These are phyloP conservation scores for Selene dorsalis DNA, from an alignment of 2,797 vertebrate genomes.

Conservation along the genomic window DNA sequence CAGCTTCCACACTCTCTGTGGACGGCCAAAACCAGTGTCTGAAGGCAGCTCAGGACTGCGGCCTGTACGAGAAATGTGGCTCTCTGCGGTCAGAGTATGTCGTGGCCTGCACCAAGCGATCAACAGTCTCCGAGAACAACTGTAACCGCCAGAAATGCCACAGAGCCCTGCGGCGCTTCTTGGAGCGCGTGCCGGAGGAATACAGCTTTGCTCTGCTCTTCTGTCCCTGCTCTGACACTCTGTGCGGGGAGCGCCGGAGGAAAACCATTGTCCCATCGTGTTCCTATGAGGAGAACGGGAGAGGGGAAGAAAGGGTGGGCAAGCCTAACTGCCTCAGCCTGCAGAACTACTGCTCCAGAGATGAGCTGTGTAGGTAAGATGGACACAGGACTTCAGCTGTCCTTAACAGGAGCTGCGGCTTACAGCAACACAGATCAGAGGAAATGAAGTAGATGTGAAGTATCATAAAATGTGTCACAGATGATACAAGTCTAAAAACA, in stretches of 20 bases:
- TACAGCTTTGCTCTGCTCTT: conserved; percentile 93
- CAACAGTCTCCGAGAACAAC: conserved; percentile 75
- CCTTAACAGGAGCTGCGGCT: not conserved
- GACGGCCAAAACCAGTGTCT: conserved; percentile 91
- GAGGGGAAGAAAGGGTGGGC: conserved; percentile 80
- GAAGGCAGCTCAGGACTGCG: conserved; percentile 91
- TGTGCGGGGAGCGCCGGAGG: conserved; percentile 92
- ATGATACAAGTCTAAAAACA: conserved; percentile 7
- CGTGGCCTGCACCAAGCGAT: conserved; percentile 87
- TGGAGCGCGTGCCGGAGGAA: conserved; percentile 91
- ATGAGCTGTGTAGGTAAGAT: conserved; percentile 92
- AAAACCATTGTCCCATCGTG: conserved; percentile 96
- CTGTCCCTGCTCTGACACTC: conserved; percentile 90
- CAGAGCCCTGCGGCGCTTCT: conserved; percentile 89
- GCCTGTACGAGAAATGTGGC: conserved; percentile 90
- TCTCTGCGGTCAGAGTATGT: conserved; percentile 92
- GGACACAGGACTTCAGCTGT: not conserved
- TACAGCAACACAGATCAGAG: not conserved
- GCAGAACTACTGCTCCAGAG: conserved; percentile 87
- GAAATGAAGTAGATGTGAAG: not conserved
- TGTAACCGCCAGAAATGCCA: conserved; percentile 94
- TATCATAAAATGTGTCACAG: not conserved
- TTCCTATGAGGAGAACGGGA: conserved; percentile 84
- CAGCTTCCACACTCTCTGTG: conserved; percentile 80
- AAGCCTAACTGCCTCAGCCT: conserved; percentile 92